A percentile compares a stretch with the other conserved stretches of the same genome.
Evolutionary conservation across 1,140 invertebrate species (phyloP).

Genomic region (Drosophila insularis): DNA sequence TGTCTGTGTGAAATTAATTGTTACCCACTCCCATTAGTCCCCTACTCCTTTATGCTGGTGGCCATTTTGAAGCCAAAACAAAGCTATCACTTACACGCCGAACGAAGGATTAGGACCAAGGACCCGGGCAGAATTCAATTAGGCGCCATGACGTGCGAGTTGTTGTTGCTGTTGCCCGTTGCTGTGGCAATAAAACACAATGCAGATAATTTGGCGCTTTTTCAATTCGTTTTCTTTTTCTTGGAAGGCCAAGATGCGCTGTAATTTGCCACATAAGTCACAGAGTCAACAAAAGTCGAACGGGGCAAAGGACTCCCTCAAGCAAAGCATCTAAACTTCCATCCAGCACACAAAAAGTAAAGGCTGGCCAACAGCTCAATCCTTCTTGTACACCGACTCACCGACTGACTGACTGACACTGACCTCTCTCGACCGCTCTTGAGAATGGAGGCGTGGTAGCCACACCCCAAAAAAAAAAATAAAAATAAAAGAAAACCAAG

Average conservation of each 20-base stretch:
- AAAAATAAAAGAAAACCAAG: neutral
- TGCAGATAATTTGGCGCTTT: constrained; percentile 76
- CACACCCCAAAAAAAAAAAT: neutral
- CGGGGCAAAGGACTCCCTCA: constrained; percentile 1
- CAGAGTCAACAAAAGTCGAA: constrained; percentile 63
- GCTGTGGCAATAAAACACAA: constrained; percentile 70
- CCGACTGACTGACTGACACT: constrained; percentile 2
- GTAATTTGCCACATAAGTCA: constrained; percentile 81
- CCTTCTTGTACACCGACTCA: constrained; percentile 11
- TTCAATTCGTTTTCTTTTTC: constrained; percentile 61
- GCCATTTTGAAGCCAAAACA: constrained; percentile 70
- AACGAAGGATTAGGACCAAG: constrained; percentile 63
- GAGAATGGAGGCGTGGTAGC: neutral
- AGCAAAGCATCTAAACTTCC: constrained; percentile 19
- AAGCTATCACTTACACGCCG: constrained; percentile 77
- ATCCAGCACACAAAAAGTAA: neutral
- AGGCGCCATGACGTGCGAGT: constrained; percentile 75
- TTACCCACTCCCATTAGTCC: constrained; percentile 31
- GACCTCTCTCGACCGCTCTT: constrained; percentile 4
- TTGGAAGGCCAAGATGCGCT: constrained; percentile 65
- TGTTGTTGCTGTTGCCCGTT: constrained; percentile 5
- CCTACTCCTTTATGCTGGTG: constrained; percentile 8
- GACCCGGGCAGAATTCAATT: constrained; percentile 69
- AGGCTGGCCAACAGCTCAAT: constrained; percentile 62
- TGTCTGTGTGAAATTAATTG: constrained; percentile 79